Conservation (phyloP, 2,113 vertebrate species). For the Caloenas nicobarica region DNA sequence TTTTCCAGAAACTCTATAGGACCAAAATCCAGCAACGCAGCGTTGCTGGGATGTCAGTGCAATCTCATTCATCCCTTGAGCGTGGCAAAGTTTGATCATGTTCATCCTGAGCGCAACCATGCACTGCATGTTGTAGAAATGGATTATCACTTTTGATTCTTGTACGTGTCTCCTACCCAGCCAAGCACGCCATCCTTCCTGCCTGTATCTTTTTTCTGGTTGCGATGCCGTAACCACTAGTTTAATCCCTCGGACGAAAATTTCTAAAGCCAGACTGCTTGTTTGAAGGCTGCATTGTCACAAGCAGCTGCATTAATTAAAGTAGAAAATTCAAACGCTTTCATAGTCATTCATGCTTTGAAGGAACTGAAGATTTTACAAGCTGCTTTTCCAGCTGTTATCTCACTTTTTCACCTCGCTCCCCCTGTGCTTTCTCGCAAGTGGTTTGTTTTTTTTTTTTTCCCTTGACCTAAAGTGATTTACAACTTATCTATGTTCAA, state of each 20-base stretch:
- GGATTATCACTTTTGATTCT: not conserved
- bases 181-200: not conserved
- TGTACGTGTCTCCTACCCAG: not conserved
- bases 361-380: not conserved
- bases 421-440: not conserved
- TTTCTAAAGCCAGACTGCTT: not conserved
- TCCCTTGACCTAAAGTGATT: not conserved
- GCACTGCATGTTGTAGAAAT: not conserved
- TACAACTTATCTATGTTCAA: constrained; percentile 36
- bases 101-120: not conserved
- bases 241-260: not conserved
- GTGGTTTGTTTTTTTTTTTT: not conserved
- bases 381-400: not conserved
- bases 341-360: not conserved
- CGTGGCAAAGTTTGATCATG: not conserved
- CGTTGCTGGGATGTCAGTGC: not conserved
- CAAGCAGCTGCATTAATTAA: not conserved
- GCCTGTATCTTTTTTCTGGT: not conserved
- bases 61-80: not conserved
- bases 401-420: not conserved
- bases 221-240: not conserved
- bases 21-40: not conserved
- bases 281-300: not conserved
- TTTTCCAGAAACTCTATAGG: not conserved
- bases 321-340: not conserved